phyloP scores from a whole-genome alignment of 2,888 invertebrate genomes.

The Frankliniella intonsa region DNA sequence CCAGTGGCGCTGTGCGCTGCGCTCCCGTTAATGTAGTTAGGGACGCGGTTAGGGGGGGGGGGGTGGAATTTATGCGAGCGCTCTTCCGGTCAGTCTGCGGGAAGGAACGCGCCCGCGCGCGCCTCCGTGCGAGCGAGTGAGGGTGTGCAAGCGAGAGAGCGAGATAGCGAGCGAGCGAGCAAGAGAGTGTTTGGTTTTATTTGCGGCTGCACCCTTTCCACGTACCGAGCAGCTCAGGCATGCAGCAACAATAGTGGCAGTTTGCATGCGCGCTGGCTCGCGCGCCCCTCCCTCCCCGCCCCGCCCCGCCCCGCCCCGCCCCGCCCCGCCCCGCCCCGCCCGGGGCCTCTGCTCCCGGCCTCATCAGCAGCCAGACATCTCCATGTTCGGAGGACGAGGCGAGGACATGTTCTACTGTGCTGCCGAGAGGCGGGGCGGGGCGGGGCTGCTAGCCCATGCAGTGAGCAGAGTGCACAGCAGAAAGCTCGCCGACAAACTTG shows the following conservation, averaged over 20 bases:
- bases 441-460: too few relatives aligned
- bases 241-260: background rate
- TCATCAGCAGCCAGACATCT: background rate
- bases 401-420: background rate
- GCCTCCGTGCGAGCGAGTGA: background rate
- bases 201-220: background rate
- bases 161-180: too few relatives aligned
- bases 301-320: background rate
- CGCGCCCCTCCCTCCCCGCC: background rate
- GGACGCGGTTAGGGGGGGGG: background rate
- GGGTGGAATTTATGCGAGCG: constrained; percentile 1
- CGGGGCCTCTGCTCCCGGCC: background rate
- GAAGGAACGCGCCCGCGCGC: background rate
- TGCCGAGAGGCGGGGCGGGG: background rate
- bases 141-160: background rate
- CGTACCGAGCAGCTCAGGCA: background rate
- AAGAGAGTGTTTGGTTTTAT: too few relatives aligned
- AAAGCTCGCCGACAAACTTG: too few relatives aligned
- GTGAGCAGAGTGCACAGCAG: too few relatives aligned
- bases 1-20: background rate
- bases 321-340: background rate
- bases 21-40: constrained; percentile 4
- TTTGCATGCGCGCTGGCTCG: background rate
- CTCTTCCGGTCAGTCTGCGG: background rate
- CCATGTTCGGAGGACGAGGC: background rate